Conservation (phyloP, 1,140 invertebrate species). For the Elysia chlorotica region DNA sequence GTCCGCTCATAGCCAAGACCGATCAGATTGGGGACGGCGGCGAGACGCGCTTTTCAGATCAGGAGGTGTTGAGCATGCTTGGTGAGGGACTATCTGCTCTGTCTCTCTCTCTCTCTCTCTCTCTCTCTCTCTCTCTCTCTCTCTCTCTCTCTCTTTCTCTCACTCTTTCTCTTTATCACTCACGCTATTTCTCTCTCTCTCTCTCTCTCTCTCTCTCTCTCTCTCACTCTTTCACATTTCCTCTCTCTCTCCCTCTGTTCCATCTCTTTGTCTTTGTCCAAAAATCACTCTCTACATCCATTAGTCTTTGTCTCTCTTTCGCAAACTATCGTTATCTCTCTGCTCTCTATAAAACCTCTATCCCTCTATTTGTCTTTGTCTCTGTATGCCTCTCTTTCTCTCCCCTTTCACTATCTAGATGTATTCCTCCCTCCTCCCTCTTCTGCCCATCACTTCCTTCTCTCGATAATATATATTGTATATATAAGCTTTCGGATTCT, state of each 20-base stretch:
- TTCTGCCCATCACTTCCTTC: no score
- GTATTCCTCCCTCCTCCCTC: background rate
- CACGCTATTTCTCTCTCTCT: background rate
- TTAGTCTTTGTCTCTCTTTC: background rate
- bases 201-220: background rate
- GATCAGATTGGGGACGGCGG: no score
- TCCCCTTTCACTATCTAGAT: background rate
- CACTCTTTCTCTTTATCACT: background rate
- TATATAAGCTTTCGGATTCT: no score
- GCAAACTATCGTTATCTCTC: background rate
- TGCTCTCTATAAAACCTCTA: no score
- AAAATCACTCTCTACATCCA: background rate
- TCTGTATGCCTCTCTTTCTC: background rate
- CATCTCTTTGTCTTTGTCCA: background rate
- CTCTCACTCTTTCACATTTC: background rate
- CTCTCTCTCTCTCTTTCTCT: background rate
- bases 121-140: background rate
- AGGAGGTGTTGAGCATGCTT: no score
- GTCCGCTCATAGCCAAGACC: no score
- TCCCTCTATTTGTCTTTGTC: background rate
- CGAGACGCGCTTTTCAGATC: no score
- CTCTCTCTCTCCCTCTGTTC: background rate
- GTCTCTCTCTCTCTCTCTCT: constrained; percentile 1
- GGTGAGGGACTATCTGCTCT: no score
- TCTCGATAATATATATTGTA: no score